Base-by-base conservation (phyloP, 2,888 invertebrate species). In the Meiosimyza decipiens region DNA sequence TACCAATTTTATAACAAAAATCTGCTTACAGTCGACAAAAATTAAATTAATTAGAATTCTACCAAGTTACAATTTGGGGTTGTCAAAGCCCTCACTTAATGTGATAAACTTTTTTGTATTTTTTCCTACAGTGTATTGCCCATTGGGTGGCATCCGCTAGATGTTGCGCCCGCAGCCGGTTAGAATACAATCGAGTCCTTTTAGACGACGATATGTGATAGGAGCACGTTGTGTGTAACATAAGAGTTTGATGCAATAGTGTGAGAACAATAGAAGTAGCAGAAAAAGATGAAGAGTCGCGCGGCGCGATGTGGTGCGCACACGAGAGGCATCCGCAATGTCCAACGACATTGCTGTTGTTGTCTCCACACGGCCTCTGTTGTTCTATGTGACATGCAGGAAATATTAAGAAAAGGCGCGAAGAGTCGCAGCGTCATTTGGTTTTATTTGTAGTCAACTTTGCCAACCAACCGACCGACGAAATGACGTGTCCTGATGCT, bases 381-480 rank as follows among this genome's bases (percentile, higher is more conserved):
- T 64, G 47, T 28, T 16, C 11, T 54, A 13, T 51, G 52, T 65
- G 59, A 65, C 60, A 60, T 68, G 54, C 62, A 72, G 66, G 66
- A 69, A 67, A 62, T 76, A 75, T 75, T 76, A 75, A 73, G 74
- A 75, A 75, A 74, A 74, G 73, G 78, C 80, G 80, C 77, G 78
- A 80, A 79, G 75, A 77, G 76, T 77, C 77, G 76, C 78, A 76
- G 73, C 78, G 75, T 76, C 76, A 77, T 77, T 77, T 71, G 75
- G 75, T 76, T 77, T 76, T 40, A 7, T 75, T 79, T 54, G 54
- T 54, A 62, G 62, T 54, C 70, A 40, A 40, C 40, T 40, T 40
- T 7, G 4, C 40, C 47, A 62, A 33, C 64, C 22, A 22, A 22
- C 63, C 47, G 40, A 47, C 12, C 33, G 22, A 60, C 40, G 4